Evolutionary conservation across 1,140 invertebrate genomes (phyloP).

Genomic region (Nomia melanderi): DNA sequence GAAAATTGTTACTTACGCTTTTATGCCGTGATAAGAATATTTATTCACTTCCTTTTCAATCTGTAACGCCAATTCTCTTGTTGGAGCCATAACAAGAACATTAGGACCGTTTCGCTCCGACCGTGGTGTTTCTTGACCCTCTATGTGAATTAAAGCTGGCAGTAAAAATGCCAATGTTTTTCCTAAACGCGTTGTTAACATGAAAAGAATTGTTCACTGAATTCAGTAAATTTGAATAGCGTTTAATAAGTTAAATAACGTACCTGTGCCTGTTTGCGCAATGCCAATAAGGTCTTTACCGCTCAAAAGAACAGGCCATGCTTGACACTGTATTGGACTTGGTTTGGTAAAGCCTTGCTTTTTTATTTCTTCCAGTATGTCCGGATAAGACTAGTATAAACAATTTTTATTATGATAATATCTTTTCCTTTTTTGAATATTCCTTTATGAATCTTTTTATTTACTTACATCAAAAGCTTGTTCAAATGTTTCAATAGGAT

Average conservation of each 20-base stretch:
- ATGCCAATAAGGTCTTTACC: slow-evolving; percentile 96
- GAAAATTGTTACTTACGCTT: slow-evolving; percentile 83
- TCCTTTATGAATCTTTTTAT: not conserved
- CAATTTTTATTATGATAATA: slow-evolving; percentile 10
- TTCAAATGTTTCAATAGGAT: slow-evolving; percentile 91
- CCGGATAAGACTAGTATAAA: slow-evolving; percentile 85
- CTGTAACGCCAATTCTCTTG: slow-evolving; percentile 94
- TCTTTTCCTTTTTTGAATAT: not conserved
- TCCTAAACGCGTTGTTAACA: slow-evolving; percentile 75
- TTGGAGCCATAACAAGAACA: slow-evolving; percentile 93
- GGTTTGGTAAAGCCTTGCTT: slow-evolving; percentile 91
- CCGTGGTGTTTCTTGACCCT: slow-evolving; percentile 87
- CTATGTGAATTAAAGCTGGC: slow-evolving; percentile 94
- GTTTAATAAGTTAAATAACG: slow-evolving; percentile 75
- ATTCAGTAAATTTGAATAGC: not conserved
- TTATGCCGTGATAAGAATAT: slow-evolving; percentile 91
- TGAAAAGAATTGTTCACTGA: not conserved
- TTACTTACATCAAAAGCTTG: slow-evolving; percentile 88
- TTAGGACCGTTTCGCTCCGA: slow-evolving; percentile 89
- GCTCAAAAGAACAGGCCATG: slow-evolving; percentile 93
- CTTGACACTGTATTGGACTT: slow-evolving; percentile 95
- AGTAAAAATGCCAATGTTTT: slow-evolving; percentile 95
- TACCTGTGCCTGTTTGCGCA: slow-evolving; percentile 94
- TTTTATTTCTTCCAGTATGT: slow-evolving; percentile 90
- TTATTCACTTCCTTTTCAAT: slow-evolving; percentile 94